phyloP scores from a whole-genome alignment of 2,888 invertebrate species.

The Meteorus colon region DNA sequence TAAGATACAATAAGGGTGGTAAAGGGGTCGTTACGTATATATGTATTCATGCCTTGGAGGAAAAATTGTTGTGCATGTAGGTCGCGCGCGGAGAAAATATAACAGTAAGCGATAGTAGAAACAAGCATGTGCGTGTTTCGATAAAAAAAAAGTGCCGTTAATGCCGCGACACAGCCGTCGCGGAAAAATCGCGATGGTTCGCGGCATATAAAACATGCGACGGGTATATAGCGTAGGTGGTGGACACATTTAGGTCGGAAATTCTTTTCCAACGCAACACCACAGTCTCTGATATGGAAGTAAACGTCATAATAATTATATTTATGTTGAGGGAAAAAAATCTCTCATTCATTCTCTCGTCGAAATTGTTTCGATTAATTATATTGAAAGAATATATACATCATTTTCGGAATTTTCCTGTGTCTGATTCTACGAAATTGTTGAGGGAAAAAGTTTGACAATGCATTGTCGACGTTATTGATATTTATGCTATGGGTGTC shows the following conservation, averaged over 20 bases:
- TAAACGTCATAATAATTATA: not conserved
- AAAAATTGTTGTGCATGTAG: constrained; percentile 67
- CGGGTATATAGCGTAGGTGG: constrained; percentile 23
- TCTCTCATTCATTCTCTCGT: too few species aligned
- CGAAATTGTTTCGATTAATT: too few species aligned
- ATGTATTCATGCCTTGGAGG: constrained; percentile 47
- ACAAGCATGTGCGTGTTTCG: constrained; percentile 42
- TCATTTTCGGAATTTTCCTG: too few species aligned
- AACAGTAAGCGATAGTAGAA: constrained; percentile 65
- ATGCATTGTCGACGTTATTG: too few species aligned
- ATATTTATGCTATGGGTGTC: too few species aligned
- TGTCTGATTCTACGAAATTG: too few species aligned
- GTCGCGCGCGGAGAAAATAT: constrained; percentile 58
- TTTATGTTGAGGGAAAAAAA: too few species aligned
- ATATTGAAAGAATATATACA: too few species aligned
- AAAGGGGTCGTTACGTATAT: constrained; percentile 21
- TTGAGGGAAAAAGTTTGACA: too few species aligned
- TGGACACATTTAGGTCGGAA: constrained; percentile 31
- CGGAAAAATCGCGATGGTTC: constrained; percentile 39
- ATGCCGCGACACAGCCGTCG: constrained; percentile 33
- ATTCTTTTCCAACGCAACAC: constrained; percentile 30
- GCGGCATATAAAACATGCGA: constrained; percentile 39
- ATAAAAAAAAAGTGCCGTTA: constrained; percentile 48
- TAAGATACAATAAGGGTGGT: not conserved
- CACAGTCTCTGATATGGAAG: not conserved